Base-by-base conservation (phyloP, 1,140 invertebrate species). In the Eriocheir sinensis region DNA sequence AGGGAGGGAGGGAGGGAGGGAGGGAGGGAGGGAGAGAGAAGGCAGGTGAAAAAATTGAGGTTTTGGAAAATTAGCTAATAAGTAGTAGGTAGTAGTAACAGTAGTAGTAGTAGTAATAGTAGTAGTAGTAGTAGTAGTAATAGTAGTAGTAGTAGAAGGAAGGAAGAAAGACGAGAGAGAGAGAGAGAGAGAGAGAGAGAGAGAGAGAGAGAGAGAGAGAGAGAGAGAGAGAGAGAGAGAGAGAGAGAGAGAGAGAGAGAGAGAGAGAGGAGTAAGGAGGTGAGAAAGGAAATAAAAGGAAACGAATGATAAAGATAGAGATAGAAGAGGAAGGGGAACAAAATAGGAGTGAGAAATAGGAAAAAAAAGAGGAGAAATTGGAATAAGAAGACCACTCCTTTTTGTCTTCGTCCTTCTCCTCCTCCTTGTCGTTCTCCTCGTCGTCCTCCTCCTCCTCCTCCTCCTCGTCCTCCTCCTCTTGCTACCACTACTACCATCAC, bases 181-280 rank as follows among this genome's bases (percentile, higher is more conserved):
- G 21, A n/a, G 3, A 9, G 85, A 86, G 27, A 38, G 17, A 36
- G 40, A 32, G 34, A 86, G 83, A 34, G 15, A 83, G 80, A 36
- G 36, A 83, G 80, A 83, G 80, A 83, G 80, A 83, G 80, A 83
- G 80, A 83, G 80, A 83, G 80, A 83, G 80, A 83, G 80, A 83
- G 80, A 83, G 80, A 83, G 80, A 83, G 80, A 83, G 80, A 83
- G 80, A 83, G 80, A 83, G 80, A 83, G 80, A 83, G 80, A 83
- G 80, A 83, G 80, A 83, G 80, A 83, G 80, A 83, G 4, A 48
- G 44, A n/a, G n/a, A 83, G n/a, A 83, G 12, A 83, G n/a, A 83
- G 80, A 83, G n/a, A 83, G n/a, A n/a, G n/a, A 83, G n/a, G n/a
- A 36, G n/a, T 12, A 83, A 36, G 9, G 80, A 2, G n/a, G 8